phyloP scores from a whole-genome alignment of 2,113 vertebrate species.

The Junco hyemalis region DNA sequence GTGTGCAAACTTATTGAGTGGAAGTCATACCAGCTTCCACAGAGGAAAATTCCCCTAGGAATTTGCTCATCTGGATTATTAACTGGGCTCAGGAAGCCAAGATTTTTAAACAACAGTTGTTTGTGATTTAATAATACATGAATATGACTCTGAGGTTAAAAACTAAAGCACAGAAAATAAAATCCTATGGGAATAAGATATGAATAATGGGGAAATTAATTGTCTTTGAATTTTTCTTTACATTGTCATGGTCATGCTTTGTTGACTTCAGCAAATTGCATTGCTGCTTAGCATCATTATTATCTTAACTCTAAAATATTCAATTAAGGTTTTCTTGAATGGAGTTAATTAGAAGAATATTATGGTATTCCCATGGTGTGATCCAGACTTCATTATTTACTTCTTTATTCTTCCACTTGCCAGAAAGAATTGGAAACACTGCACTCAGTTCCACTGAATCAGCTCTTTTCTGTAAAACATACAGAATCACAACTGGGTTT shows the following conservation, averaged over 20 bases:
- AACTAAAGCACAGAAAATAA: not conserved
- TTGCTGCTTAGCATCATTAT: not conserved
- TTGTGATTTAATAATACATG: not conserved
- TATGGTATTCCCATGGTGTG: not conserved
- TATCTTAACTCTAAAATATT: constrained; percentile 36
- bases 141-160: not conserved
- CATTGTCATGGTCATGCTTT: not conserved
- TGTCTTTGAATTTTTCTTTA: not conserved
- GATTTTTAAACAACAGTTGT: not conserved
- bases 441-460: not conserved
- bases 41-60: not conserved
- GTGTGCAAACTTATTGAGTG: not conserved
- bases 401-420: not conserved
- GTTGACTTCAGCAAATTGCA: not conserved
- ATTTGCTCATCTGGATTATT: not conserved
- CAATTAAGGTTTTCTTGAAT: not conserved
- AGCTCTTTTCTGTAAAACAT: not conserved
- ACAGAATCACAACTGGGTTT: not conserved
- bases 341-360: not conserved
- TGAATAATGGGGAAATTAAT: not conserved
- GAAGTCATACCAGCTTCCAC: not conserved
- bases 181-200: not conserved
- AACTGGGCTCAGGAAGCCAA: not conserved
- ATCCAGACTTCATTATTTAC: not conserved
- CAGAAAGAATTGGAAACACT: not conserved